Base-by-base conservation (phyloP, 1,140 invertebrate genomes). In the Drosophila repletoides region DNA sequence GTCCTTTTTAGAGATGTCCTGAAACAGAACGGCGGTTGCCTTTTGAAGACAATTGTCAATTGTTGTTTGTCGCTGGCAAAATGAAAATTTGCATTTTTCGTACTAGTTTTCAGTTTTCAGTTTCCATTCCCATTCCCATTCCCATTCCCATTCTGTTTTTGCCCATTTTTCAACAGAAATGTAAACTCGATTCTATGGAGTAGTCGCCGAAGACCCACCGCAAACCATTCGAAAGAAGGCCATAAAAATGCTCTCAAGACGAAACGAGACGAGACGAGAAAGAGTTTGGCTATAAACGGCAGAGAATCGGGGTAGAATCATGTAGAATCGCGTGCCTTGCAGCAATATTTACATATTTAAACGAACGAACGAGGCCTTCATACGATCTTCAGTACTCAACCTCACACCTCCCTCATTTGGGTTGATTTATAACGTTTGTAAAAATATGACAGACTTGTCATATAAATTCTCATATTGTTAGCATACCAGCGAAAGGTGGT, bases 391-490 rank as follows among this genome's bases (percentile, higher is more conserved):
- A n/a, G 45, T 51, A 43, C 45, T 36, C 43, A 34, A 51, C 51
- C 51, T 69, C 41, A 61, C 46, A 56, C 66, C 76, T 66, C 51
- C 28, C 21, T 56, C 60, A 55, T 67, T 58, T 53, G 9, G 15
- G 31, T 64, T 84, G 80, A 84, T 84, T 84, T 84, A 84, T 84
- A 86, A 80, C 80, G 80, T 84, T 86, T 80, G 80, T 84, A 84
- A 84, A 84, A 84, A 84, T 86, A 84, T 84, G 80, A 84, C 80
- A 84, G 71, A 86, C 80, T 75, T 84, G 80, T 84, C 80, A 77
- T 84, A 84, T 84, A 84, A 84, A 84, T 84, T 86, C 84, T 80
- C 80, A 84, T 86, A 84, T 84, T 84, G 80, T 84, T 84, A 84
- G 79, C 79, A 60, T 60, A 79, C 79, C 64, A n/a, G n/a, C n/a